Conservation (phyloP, 2,888 invertebrate species). For the Polydrusus cervinus region DNA sequence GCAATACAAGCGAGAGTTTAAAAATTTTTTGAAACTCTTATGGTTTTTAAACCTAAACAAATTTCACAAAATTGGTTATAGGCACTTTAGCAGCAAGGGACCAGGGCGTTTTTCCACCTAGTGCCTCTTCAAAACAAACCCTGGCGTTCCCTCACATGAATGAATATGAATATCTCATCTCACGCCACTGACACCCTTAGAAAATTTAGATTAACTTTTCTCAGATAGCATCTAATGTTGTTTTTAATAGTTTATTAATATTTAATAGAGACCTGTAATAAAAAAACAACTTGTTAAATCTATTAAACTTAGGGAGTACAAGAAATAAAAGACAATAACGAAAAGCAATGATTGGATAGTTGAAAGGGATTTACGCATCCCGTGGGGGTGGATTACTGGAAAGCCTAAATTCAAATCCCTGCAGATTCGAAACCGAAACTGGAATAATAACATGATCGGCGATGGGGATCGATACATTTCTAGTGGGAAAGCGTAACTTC, state of each 20-base stretch:
- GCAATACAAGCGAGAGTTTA: too few species aligned
- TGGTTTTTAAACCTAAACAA: too few species aligned
- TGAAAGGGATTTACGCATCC: constrained; percentile 52
- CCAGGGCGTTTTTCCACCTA: too few species aligned
- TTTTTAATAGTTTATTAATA: neutral
- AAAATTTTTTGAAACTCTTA: too few species aligned
- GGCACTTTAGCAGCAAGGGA: too few species aligned
- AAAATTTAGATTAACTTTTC: too few species aligned
- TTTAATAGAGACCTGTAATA: constrained; percentile 14
- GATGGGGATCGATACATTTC: constrained; percentile 52
- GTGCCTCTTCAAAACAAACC: too few species aligned
- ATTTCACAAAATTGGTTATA: too few species aligned
- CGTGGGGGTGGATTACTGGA: constrained; percentile 56
- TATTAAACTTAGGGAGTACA: constrained; percentile 36
- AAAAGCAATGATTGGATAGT: constrained; percentile 54
- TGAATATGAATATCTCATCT: too few species aligned
- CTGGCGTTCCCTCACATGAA: too few species aligned
- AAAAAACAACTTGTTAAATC: constrained; percentile 48
- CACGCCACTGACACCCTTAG: too few species aligned
- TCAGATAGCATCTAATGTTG: too few species aligned
- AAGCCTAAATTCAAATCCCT: constrained; percentile 58
- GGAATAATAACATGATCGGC: constrained; percentile 56
- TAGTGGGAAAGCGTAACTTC: constrained; percentile 52
- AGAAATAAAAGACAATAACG: constrained; percentile 49
- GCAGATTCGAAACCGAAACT: constrained; percentile 54